These are phyloP conservation scores for Desoria tigrina DNA, from an alignment of 2,888 invertebrate species.

Conservation along the genomic window DNA sequence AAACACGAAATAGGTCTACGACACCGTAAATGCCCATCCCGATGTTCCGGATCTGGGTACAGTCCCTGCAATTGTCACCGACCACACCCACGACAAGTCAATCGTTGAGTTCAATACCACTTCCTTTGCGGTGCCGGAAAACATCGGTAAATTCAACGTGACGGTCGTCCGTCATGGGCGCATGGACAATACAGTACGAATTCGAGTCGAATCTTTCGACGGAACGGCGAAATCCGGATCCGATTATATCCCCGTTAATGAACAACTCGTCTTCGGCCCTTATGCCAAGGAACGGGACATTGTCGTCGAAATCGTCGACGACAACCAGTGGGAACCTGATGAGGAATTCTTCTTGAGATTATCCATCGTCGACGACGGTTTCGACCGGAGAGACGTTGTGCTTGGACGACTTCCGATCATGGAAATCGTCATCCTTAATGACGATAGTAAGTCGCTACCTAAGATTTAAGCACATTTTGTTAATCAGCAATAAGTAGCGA, in stretches of 20 bases:
- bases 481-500: not conserved
- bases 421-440: constrained; percentile 64
- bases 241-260: constrained; percentile 62
- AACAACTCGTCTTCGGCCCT: constrained; percentile 60
- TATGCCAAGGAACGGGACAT: constrained; percentile 58
- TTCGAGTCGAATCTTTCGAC: constrained; percentile 63
- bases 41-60: constrained; percentile 54
- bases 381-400: constrained; percentile 56
- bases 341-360: constrained; percentile 65
- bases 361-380: constrained; percentile 55
- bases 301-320: constrained; percentile 50
- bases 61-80: constrained; percentile 38
- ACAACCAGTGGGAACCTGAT: constrained; percentile 62
- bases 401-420: constrained; percentile 62
- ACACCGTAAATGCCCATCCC: constrained; percentile 57
- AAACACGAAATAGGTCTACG: constrained; percentile 56
- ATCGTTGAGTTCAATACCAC: constrained; percentile 63
- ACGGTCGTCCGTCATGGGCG: constrained; percentile 60
- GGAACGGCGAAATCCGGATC: constrained; percentile 56
- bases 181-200: constrained; percentile 57
- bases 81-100: constrained; percentile 56
- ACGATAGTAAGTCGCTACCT: constrained; percentile 60
- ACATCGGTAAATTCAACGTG: constrained; percentile 59
- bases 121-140: constrained; percentile 61
- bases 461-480: no score